phyloP scores from a whole-genome alignment of 2,797 vertebrate species.

The Chromis chromis region DNA sequence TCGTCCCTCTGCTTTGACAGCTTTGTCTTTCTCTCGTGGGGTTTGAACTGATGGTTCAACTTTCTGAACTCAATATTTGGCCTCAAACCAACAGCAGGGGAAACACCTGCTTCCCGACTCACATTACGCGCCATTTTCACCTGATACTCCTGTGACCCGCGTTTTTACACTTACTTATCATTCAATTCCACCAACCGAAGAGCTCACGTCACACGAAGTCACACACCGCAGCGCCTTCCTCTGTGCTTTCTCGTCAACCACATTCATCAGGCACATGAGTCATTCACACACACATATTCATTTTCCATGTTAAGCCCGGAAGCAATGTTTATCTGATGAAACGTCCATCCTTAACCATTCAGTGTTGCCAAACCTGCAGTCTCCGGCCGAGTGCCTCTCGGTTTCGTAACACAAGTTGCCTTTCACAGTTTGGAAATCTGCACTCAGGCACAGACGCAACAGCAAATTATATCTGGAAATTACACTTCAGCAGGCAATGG shows the following conservation, averaged over 20 bases:
- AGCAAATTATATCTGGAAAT: not conserved
- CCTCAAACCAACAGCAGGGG: conserved; percentile 23
- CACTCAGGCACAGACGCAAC: not conserved
- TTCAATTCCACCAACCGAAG: conserved; percentile 15
- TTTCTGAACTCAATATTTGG: conserved; percentile 32
- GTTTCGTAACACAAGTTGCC: not conserved
- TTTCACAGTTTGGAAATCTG: not conserved
- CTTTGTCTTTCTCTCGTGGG: not conserved
- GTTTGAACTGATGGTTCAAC: not conserved
- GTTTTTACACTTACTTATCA: conserved; percentile 12
- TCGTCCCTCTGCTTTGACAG: not conserved
- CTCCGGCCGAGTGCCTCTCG: not conserved
- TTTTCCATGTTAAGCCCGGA: conserved; percentile 6
- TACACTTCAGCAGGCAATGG: not conserved
- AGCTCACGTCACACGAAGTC: conserved; percentile 1
- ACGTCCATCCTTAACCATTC: not conserved
- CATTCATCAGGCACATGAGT: conserved; percentile 33
- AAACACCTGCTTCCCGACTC: conserved; percentile 49
- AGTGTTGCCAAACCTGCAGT: conserved; percentile 12
- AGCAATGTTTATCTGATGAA: conserved; percentile 15
- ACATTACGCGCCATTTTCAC: conserved; percentile 36
- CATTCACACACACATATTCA: conserved; percentile 22
- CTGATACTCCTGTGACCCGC: conserved; percentile 45
- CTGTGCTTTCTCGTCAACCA: conserved; percentile 11
- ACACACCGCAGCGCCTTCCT: conserved; percentile 25